A percentile compares a stretch with the other conserved stretches of the same genome.
phyloP scores from a whole-genome alignment of 92 coral and sea anemone species.

The Zoanthus gigantus region DNA sequence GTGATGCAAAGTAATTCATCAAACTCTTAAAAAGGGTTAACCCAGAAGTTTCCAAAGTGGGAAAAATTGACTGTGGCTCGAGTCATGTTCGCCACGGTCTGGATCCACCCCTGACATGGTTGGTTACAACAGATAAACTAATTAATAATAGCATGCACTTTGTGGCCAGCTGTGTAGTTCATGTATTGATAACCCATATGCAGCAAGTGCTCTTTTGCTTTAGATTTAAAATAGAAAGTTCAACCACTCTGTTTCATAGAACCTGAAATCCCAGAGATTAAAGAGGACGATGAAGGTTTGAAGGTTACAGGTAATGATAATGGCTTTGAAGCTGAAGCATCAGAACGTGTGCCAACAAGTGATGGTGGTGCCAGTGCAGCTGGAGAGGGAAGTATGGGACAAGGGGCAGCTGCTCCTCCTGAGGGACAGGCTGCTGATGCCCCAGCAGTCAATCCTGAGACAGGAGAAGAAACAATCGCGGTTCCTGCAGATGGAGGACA shows the following conservation, averaged over 20 bases:
- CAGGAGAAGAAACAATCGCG: constrained; percentile 79
- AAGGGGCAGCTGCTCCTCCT: constrained; percentile 6
- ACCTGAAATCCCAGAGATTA: constrained; percentile 89
- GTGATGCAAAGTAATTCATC: no score
- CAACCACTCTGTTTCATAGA: constrained; percentile 47
- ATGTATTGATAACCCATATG: no score
- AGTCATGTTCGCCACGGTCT: no score
- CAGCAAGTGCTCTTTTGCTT: no score
- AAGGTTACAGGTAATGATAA: constrained; percentile 66
- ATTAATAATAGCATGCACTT: no score
- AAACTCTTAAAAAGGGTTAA: no score
- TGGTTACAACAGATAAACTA: no score
- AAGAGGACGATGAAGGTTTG: constrained; percentile 74
- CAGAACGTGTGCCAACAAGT: constrained; percentile 88
- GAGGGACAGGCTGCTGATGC: constrained; percentile 54
- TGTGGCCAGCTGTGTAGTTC: no score
- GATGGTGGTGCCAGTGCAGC: constrained; percentile 59
- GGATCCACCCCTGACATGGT: no score
- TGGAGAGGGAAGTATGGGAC: constrained; percentile 28
- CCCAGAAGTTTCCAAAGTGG: no score
- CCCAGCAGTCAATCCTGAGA: constrained; percentile 74
- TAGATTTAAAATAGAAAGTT: neutral
- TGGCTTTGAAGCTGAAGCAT: constrained; percentile 78
- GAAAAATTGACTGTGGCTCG: no score
- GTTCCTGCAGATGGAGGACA: constrained; percentile 79